Conservation (phyloP, 2,797 vertebrate genomes). For the Peromyscus melanophrys region DNA sequence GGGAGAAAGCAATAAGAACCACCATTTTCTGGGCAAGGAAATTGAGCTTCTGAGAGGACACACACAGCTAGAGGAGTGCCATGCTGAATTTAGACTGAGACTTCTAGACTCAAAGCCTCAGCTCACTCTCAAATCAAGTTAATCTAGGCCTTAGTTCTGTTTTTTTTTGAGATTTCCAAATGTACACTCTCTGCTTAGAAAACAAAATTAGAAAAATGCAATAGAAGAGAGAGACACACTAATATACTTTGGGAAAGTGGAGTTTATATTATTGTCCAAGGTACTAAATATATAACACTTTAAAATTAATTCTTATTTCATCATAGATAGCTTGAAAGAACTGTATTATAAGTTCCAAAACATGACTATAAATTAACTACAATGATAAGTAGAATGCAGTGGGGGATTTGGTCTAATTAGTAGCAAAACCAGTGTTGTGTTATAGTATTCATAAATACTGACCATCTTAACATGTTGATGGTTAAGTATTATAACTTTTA, state of each 20-base stretch:
- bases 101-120: background rate
- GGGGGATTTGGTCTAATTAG: background rate
- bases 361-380: background rate
- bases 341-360: background rate
- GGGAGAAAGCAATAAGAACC: background rate
- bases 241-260: background rate
- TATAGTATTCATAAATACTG: background rate
- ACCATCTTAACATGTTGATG: background rate
- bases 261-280: background rate
- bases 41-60: background rate
- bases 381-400: background rate
- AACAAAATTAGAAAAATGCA: background rate
- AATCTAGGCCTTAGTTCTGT: background rate
- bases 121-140: background rate
- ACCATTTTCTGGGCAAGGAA: background rate
- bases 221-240: background rate
- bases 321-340: background rate
- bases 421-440: background rate
- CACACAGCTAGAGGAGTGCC: accelerated
- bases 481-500: background rate
- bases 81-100: accelerated
- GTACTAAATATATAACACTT: background rate
- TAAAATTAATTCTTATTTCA: conserved; percentile 21
- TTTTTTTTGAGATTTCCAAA: background rate
- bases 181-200: background rate